A percentile compares a stretch with the other conserved stretches of the same genome.
Conservation (phyloP, 2,797 vertebrate genomes). For the Notolepis coatsorum region DNA sequence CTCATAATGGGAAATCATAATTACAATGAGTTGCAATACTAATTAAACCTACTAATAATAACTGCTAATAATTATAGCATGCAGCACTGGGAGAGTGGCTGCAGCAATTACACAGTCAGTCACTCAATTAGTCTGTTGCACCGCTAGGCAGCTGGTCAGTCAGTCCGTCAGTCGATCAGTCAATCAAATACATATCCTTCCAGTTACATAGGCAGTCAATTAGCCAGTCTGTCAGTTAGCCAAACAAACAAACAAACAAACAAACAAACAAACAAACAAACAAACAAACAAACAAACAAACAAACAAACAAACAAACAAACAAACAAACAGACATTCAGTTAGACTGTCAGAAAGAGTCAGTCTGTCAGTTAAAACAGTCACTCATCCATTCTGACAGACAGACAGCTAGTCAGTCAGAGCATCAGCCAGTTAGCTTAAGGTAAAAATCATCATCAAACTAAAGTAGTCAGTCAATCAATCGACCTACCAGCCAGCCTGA, state of each 20-base stretch:
- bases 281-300: too few relatives aligned
- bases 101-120: conserved; percentile 68
- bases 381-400: conserved; percentile 1
- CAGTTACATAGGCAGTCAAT: conserved; percentile 31
- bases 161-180: conserved; percentile 21
- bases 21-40: conserved; percentile 76
- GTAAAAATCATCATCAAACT: too few relatives aligned
- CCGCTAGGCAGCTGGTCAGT: conserved; percentile 39
- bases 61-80: conserved; percentile 80
- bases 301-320: too few relatives aligned
- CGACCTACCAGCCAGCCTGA: not conserved
- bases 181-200: conserved; percentile 32
- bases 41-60: conserved; percentile 83
- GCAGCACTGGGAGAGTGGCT: conserved; percentile 54
- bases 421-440: not conserved
- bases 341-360: not conserved
- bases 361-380: not conserved
- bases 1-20: conserved; percentile 75
- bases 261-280: too few relatives aligned
- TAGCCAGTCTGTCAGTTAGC: conserved; percentile 37
- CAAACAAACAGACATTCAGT: too few relatives aligned
- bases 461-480: not conserved
- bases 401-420: not conserved
- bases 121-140: conserved; percentile 52
- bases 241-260: conserved; percentile 11